Base-by-base conservation (phyloP, 2,888 invertebrate genomes). In the Psococerastis gibbosa region DNA sequence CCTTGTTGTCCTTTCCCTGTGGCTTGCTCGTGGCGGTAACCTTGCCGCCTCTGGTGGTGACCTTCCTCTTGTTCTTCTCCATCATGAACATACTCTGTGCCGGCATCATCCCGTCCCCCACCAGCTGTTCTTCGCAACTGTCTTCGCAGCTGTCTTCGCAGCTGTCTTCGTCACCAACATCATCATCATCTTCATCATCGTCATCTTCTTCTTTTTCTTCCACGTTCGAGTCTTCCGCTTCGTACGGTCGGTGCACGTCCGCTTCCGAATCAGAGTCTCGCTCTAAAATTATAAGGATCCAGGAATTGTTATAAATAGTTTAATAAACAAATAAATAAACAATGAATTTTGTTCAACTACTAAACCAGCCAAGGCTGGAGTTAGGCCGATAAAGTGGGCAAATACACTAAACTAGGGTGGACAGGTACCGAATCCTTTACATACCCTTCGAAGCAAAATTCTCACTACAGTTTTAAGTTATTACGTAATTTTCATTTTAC, bases 1-100 rank as follows among this genome's bases (percentile, higher is more conserved):
- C 81, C 65, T 81, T 82, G n/a, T n/a, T n/a, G 52, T 81, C 81
- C 54, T 83, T 83, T 23, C 83, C 64, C 52, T 79, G 78, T 1
- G 78, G 70, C 56, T 83, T 83, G 42, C 75, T 72, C 35, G 75
- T 63, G n/a, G 75, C 76, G 18, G 79, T 67, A 3, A 79, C 75
- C 53, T 71, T 61, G 43, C 69, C 71, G 59, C 75, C 75, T 55
- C 73, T 74, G 38, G 75, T 70, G 35, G 77, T 67, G 1, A 78
- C 61, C 49, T 76, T 75, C 54, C 82, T 83, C 57, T 84, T 84
- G 22, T 75, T 73, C 54, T 83, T 82, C 57, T 84, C 83, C 58
- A 75, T 70, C 75, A 83, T 78, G 54, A 82, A 84, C 3, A 83
- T 61, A 2, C 61, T 60, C 47, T 59, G 56, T 3, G 57, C 55